Evolutionary conservation across 1,140 invertebrate species (phyloP).

Genomic region (Diorhabda sublineata): DNA sequence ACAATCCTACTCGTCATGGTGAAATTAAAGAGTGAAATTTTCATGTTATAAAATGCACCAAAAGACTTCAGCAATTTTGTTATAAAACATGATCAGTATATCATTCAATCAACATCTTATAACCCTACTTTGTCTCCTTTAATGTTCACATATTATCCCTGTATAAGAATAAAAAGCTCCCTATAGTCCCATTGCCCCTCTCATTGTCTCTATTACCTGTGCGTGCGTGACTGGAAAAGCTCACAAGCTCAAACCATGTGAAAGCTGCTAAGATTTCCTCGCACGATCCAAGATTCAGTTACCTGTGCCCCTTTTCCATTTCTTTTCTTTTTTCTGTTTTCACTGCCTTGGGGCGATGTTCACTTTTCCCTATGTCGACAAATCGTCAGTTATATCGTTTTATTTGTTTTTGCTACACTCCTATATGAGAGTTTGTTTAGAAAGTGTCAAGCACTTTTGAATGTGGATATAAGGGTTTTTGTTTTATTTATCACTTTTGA

Average conservation of each 20-base stretch:
- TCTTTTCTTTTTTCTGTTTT: not conserved
- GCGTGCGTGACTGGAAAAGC: slow-evolving; percentile 18
- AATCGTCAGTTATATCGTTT: slow-evolving; percentile 3
- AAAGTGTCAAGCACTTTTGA: slow-evolving; percentile 3
- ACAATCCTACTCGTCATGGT: too few species aligned
- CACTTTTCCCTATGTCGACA: slow-evolving; percentile 12
- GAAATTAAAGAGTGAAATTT: too few species aligned
- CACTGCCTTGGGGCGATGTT: slow-evolving; percentile 4
- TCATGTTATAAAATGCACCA: too few species aligned
- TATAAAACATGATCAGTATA: too few species aligned
- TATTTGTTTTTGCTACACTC: slow-evolving; percentile 8
- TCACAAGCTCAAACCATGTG: slow-evolving; percentile 3
- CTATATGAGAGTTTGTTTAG: not conserved
- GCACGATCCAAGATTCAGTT: slow-evolving; percentile 19
- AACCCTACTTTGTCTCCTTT: not conserved
- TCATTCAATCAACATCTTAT: too few species aligned
- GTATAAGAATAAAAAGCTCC: slow-evolving; percentile 6
- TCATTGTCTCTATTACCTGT: slow-evolving; percentile 18
- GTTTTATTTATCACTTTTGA: too few species aligned
- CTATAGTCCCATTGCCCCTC: slow-evolving; percentile 7
- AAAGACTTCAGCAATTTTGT: too few species aligned
- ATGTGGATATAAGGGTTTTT: too few species aligned
- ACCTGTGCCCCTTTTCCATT: slow-evolving; percentile 13
- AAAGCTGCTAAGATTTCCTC: slow-evolving; percentile 13
- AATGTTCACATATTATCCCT: not conserved